These are phyloP conservation scores for Temnothorax curvispinosus DNA, from an alignment of 1,140 invertebrate species.

Conservation along the genomic window DNA sequence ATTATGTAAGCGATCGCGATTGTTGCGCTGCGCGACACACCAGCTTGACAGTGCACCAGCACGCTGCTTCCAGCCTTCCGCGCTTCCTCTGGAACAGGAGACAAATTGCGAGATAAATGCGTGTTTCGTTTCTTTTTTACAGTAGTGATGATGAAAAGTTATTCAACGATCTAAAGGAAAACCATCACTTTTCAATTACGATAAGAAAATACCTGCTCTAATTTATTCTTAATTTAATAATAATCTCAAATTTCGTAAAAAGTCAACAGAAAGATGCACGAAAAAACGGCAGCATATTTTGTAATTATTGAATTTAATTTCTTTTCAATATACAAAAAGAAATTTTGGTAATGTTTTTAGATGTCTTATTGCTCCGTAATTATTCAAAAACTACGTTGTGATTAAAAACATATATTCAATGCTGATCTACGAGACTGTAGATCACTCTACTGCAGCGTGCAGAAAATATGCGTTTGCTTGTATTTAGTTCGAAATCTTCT, in stretches of 20 bases:
- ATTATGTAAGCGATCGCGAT: constrained; percentile 98
- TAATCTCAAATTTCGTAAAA: neutral
- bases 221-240: constrained; percentile 9
- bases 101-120: constrained; percentile 38
- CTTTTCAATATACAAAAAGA: neutral
- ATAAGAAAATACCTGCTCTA: neutral
- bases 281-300: neutral
- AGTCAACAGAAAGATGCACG: neutral
- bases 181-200: neutral
- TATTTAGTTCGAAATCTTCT: neutral
- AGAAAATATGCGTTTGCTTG: neutral
- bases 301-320: neutral
- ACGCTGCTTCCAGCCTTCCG: constrained; percentile 92
- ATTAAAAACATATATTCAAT: neutral
- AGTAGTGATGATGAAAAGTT: neutral
- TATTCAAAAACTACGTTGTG: neutral
- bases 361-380: neutral
- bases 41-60: constrained; percentile 97
- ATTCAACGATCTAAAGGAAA: neutral
- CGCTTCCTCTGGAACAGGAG: constrained; percentile 93
- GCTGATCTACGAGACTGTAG: neutral
- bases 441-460: neutral
- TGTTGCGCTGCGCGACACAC: constrained; percentile 97
- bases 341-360: neutral
- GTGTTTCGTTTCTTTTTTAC: neutral